Conservation (phyloP, 1,140 invertebrate genomes). For the Ostrea denselamellosa region DNA sequence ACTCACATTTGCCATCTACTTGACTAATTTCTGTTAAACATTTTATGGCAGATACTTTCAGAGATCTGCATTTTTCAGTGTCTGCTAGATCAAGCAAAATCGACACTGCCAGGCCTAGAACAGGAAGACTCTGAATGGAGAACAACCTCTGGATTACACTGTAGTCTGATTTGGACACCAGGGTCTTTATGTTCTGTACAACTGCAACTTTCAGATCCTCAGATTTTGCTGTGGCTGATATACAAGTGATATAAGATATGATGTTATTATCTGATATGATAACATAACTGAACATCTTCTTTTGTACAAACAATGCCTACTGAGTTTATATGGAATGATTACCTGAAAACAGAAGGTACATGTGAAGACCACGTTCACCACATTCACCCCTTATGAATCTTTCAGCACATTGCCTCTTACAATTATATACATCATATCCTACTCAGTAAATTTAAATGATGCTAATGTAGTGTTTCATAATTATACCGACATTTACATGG, state of each 20-base stretch:
- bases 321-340: too few species aligned
- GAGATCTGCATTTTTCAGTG: constrained; percentile 60
- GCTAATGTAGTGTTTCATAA: too few species aligned
- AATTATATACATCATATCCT: too few species aligned
- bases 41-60: constrained; percentile 67
- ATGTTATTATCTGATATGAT: too few species aligned
- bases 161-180: constrained; percentile 62
- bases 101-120: constrained; percentile 70
- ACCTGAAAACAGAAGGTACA: too few species aligned
- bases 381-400: too few species aligned
- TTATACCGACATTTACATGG: too few species aligned
- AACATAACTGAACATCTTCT: too few species aligned
- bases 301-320: too few species aligned
- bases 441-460: too few species aligned
- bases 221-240: constrained; percentile 58
- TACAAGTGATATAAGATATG: background rate
- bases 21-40: constrained; percentile 64
- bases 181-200: constrained; percentile 60
- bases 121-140: constrained; percentile 62
- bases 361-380: too few species aligned
- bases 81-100: constrained; percentile 68
- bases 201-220: constrained; percentile 70
- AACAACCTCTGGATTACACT: constrained; percentile 66
- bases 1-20: constrained; percentile 65
- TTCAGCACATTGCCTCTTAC: too few species aligned